Conservation (phyloP, 2,113 vertebrate species). For the Pelodiscus sinensis region DNA sequence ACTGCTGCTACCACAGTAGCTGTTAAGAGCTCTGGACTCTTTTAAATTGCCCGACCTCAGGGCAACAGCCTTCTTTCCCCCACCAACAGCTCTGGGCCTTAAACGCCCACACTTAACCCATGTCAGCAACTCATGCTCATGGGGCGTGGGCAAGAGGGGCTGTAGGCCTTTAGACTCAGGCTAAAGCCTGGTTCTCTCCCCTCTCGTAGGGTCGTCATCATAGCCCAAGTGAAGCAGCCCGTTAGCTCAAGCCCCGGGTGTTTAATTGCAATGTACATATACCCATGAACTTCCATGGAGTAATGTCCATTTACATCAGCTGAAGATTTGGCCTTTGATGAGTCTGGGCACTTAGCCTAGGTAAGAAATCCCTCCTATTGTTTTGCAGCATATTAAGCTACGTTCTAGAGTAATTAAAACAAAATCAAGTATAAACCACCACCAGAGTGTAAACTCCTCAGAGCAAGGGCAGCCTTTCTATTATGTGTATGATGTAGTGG, state of each 20-base stretch:
- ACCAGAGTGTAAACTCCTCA: neutral
- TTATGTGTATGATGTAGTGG: neutral
- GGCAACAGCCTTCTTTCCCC: too few species aligned
- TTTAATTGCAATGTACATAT: too few species aligned
- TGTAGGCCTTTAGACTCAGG: neutral
- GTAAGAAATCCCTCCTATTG: neutral
- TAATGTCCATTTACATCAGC: neutral
- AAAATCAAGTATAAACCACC: neutral
- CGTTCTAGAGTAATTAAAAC: neutral
- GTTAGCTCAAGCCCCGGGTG: neutral
- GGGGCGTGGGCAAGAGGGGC: neutral
- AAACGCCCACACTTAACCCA: neutral
- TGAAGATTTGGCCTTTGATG: neutral
- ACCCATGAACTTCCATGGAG: neutral
- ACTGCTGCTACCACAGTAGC: too few species aligned
- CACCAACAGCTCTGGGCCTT: neutral
- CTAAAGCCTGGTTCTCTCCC: neutral
- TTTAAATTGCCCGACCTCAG: too few species aligned
- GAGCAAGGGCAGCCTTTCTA: neutral
- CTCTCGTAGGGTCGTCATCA: too few species aligned
- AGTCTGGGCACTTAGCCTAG: fast-evolving
- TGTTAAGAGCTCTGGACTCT: too few species aligned
- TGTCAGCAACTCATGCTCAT: neutral
- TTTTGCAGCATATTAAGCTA: neutral
- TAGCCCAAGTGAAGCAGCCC: neutral